phyloP scores from a whole-genome alignment of 2,888 invertebrate species.

The Phengaris alcon region DNA sequence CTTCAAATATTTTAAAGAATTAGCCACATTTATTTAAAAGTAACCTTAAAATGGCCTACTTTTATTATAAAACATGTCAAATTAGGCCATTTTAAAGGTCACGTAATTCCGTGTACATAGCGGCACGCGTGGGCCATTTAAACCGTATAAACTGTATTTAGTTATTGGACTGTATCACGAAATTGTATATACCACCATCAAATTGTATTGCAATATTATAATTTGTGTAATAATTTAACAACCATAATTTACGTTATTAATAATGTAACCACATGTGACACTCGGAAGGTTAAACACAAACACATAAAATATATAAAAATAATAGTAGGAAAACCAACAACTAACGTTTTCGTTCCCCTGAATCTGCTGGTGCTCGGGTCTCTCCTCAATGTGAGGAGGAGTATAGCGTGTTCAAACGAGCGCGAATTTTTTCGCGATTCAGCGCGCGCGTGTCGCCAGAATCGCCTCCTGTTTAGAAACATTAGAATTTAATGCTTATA shows the following conservation, averaged over 20 bases:
- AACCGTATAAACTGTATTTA: constrained; percentile 15
- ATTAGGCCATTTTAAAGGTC: constrained; percentile 22
- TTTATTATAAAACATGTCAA: neutral
- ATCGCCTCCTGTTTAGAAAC: too few relatives aligned
- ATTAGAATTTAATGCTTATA: too few relatives aligned
- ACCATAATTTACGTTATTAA: neutral
- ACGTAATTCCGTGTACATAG: constrained; percentile 11
- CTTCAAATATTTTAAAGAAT: neutral
- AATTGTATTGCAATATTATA: constrained; percentile 11
- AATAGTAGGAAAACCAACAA: too few relatives aligned
- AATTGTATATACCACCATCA: neutral
- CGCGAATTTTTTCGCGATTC: too few relatives aligned
- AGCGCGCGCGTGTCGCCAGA: too few relatives aligned
- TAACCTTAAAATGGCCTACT: neutral
- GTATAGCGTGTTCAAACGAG: too few relatives aligned
- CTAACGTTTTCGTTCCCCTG: too few relatives aligned
- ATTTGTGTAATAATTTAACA: neutral
- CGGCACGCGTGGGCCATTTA: constrained; percentile 22
- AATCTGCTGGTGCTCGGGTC: too few relatives aligned
- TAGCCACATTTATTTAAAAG: neutral
- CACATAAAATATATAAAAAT: too few relatives aligned
- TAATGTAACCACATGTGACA: too few relatives aligned
- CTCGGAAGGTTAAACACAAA: too few relatives aligned
- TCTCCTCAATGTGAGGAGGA: too few relatives aligned
- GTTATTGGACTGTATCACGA: constrained; percentile 15